These are phyloP conservation scores for Megalopta genalis DNA, from an alignment of 1,140 invertebrate genomes.

Conservation along the genomic window DNA sequence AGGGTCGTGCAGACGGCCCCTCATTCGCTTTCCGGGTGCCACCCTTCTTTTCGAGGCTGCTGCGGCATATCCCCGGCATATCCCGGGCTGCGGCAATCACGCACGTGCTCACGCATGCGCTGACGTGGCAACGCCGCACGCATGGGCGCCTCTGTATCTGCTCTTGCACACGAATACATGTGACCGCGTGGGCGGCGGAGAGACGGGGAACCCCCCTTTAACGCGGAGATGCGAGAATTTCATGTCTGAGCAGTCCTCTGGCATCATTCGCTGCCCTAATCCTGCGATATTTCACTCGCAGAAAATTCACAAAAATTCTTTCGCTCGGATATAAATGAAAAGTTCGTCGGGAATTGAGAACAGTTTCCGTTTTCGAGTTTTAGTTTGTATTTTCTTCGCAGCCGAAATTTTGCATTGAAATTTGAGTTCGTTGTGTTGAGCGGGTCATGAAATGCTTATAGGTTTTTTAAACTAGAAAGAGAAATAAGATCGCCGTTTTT, in stretches of 20 bases:
- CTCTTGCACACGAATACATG: constrained; percentile 18
- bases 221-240: constrained; percentile 12
- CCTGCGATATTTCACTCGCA: too few relatives aligned
- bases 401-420: too few relatives aligned
- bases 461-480: too few relatives aligned
- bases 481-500: too few relatives aligned
- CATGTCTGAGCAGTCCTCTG: constrained; percentile 14
- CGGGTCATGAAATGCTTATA: too few relatives aligned
- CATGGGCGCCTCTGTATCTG: constrained; percentile 36
- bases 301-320: too few relatives aligned
- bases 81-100: constrained; percentile 55
- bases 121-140: constrained; percentile 42
- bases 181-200: constrained; percentile 6
- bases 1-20: constrained; percentile 71
- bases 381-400: too few relatives aligned
- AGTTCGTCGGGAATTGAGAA: too few relatives aligned
- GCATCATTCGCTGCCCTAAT: too few relatives aligned
- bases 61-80: constrained; percentile 58
- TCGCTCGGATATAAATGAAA: too few relatives aligned
- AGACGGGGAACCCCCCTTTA: constrained; percentile 6
- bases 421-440: too few relatives aligned
- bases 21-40: constrained; percentile 77
- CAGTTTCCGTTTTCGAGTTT: too few relatives aligned
- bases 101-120: constrained; percentile 65
- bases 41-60: constrained; percentile 71